Conservation (phyloP, 2,797 vertebrate species). For the Silurus lanzhouensis region DNA sequence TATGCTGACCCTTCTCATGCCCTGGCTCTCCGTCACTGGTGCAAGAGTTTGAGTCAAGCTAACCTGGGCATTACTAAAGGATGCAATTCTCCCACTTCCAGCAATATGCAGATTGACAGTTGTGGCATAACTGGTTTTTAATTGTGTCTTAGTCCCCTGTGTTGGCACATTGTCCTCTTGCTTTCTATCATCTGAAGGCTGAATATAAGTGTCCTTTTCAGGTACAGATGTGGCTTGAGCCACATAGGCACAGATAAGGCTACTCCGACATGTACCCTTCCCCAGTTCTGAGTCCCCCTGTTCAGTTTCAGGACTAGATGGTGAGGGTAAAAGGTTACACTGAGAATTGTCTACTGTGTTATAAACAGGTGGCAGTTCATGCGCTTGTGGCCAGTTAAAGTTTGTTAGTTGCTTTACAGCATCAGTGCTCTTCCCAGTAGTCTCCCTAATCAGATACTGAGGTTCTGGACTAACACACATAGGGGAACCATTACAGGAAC, state of each 20-base stretch:
- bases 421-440: constrained; percentile 47
- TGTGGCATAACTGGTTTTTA: constrained; percentile 84
- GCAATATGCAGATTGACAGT: constrained; percentile 89
- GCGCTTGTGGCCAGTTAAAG: constrained; percentile 74
- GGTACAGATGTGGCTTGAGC: constrained; percentile 50
- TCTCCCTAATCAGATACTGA: constrained; percentile 52
- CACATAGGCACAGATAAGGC: constrained; percentile 75
- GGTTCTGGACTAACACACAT: constrained; percentile 64
- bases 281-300: constrained; percentile 61
- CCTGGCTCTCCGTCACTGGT: constrained; percentile 66
- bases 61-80: constrained; percentile 86
- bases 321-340: constrained; percentile 11
- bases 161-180: constrained; percentile 31
- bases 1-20: constrained; percentile 72
- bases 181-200: constrained; percentile 27
- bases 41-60: constrained; percentile 84
- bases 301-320: constrained; percentile 45
- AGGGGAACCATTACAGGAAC: constrained; percentile 60
- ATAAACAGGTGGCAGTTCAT: constrained; percentile 69
- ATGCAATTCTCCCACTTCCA: constrained; percentile 81
- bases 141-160: constrained; percentile 42
- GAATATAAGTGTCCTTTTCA: constrained; percentile 43
- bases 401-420: constrained; percentile 68
- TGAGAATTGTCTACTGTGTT: constrained; percentile 55
- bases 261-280: constrained; percentile 68